Percentiles rank a stretch among this genome's conserved stretches.
Conservation (phyloP, 2,797 vertebrate species). For the Leptatherina wallacei region DNA sequence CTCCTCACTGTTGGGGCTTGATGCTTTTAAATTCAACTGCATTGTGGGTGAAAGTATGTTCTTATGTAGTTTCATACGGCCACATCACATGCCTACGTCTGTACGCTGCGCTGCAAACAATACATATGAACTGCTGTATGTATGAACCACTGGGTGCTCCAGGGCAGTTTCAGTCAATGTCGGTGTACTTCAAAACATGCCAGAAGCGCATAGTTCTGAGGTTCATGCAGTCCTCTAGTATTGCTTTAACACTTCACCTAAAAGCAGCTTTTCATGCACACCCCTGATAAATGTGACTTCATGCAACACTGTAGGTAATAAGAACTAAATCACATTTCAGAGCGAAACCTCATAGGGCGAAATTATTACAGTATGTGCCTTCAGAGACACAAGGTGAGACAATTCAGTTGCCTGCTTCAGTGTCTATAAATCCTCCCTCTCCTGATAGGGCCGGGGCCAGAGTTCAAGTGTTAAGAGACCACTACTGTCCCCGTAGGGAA, state of each 20-base stretch:
- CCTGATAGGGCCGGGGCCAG: slow-evolving; percentile 82
- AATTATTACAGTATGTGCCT: slow-evolving; percentile 52
- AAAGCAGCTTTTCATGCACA: background rate
- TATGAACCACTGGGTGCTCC: background rate
- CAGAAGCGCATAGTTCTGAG: background rate
- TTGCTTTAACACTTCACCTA: background rate
- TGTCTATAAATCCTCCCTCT: slow-evolving; percentile 81
- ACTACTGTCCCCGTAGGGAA: slow-evolving; percentile 80
- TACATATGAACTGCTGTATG: background rate
- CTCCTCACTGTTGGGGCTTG: no score
- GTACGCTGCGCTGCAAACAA: background rate
- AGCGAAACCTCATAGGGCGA: slow-evolving; percentile 39
- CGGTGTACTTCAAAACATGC: background rate
- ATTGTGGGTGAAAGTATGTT: background rate
- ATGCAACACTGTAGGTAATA: slow-evolving; percentile 43
- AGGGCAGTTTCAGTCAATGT: background rate
- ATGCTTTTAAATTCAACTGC: background rate
- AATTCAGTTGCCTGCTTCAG: slow-evolving; percentile 62
- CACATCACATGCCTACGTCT: background rate
- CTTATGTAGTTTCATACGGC: background rate
- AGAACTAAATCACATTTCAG: slow-evolving; percentile 66
- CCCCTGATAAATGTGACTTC: slow-evolving; percentile 9
- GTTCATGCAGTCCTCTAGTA: background rate
- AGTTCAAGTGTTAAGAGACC: slow-evolving; percentile 88
- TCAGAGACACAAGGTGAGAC: slow-evolving; percentile 53